Evolutionary conservation across 2,888 invertebrate species (phyloP).

Genomic region (Sepiola atlantica): DNA sequence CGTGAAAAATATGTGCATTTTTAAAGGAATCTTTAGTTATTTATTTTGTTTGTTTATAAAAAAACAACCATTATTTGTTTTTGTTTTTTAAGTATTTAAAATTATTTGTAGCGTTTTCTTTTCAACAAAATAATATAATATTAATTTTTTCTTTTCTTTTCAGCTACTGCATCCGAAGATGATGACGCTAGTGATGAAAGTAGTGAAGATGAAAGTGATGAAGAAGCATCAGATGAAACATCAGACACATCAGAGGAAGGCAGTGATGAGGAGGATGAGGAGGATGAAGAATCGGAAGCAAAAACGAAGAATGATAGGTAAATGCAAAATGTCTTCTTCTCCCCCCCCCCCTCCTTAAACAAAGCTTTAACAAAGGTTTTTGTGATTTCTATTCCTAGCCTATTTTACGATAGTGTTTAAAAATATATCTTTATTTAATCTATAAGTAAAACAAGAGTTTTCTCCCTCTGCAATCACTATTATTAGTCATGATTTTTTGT

Average conservation of each 20-base stretch:
- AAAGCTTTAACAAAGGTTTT: background rate
- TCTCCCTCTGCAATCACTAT: background rate
- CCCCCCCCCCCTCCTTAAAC: background rate
- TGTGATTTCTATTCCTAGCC: background rate
- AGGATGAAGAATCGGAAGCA: constrained; percentile 55
- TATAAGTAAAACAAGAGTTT: too few species aligned
- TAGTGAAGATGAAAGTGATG: constrained; percentile 54
- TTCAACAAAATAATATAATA: background rate
- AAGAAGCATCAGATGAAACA: constrained; percentile 57
- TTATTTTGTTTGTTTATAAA: too few species aligned
- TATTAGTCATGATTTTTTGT: background rate
- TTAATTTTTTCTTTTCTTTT: background rate
- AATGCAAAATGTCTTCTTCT: background rate
- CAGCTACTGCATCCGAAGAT: constrained; percentile 37
- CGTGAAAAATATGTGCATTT: too few species aligned
- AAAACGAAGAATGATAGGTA: background rate
- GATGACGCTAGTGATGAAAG: constrained; percentile 52
- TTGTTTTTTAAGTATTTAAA: too few species aligned
- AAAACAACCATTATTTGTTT: too few species aligned
- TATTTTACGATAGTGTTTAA: background rate
- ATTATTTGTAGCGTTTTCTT: background rate
- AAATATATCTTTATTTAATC: too few species aligned
- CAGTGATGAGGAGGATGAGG: constrained; percentile 52
- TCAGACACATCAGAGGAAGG: constrained; percentile 56
- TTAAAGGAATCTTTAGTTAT: too few species aligned